A percentile compares a stretch with the other conserved stretches of the same genome.
phyloP scores from a whole-genome alignment of 30 jellyfish, hydroid and myxozoan genomes.

The Hydractinia echinata region DNA sequence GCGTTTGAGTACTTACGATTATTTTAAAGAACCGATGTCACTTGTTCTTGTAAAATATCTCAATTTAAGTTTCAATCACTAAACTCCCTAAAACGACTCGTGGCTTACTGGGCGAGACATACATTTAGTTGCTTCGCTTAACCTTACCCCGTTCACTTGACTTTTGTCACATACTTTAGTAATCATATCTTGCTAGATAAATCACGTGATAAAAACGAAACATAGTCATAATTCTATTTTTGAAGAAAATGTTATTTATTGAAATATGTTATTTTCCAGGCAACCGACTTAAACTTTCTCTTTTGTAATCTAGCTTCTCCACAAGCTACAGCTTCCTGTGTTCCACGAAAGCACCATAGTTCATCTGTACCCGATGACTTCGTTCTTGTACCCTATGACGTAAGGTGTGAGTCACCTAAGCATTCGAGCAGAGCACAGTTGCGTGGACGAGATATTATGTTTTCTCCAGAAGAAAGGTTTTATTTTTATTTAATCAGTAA shows the following conservation, averaged over 20 bases:
- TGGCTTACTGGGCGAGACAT: too few species aligned
- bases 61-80: too few species aligned
- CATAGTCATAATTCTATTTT: too few species aligned
- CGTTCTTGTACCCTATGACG: conserved; percentile 35
- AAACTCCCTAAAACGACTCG: too few species aligned
- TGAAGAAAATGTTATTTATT: neutral
- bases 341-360: neutral
- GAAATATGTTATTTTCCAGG: neutral
- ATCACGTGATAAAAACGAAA: too few species aligned
- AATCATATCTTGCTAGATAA: too few species aligned
- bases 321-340: neutral
- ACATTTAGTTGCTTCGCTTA: too few species aligned
- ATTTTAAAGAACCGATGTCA: too few species aligned
- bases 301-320: conserved; percentile 17
- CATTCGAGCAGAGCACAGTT: neutral
- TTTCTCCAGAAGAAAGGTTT: conserved; percentile 32
- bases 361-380: conserved; percentile 43
- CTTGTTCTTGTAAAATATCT: too few species aligned
- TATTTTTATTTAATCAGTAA: neutral
- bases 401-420: conserved; percentile 19
- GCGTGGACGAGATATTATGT: conserved; percentile 6
- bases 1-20: too few species aligned
- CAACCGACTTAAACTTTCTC: neutral
- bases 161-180: too few species aligned
- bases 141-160: too few species aligned